Evolutionary conservation across 1,140 invertebrate species (phyloP), one percentile per base, ranked within the genome.

Genomic region (Drosophila suzukii): DNA sequence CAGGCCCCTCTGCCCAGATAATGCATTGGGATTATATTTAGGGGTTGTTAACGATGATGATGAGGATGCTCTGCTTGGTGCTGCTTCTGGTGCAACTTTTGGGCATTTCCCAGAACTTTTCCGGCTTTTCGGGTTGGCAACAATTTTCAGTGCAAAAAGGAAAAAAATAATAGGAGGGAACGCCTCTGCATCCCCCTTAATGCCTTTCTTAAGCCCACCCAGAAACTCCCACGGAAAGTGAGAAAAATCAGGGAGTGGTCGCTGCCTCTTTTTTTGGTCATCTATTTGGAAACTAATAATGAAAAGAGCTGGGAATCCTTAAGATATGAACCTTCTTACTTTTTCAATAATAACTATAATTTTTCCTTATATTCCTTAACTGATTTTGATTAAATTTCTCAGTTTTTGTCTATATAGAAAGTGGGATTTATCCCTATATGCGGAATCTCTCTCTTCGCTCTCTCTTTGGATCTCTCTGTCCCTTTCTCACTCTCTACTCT

Each of bases 321-420:
- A 8, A 6, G 2, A 24, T 12, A 20, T 1, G 3, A 13, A 6
- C 3, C 0, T 24, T 4, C 13, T 32, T 17, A 10, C 30, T 17
- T 34, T 11, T 13, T 11, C 27, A 13, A n/a, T 11, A 24, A 24
- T 24, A 38, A 54, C 8, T 50, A 55, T 65, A 32, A 36, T 34
- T 62, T 59, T 57, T 41, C 24, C 30, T 44, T 30, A 51, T 60
- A 30, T 49, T 44, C 4, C 46, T 15, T 13, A 12, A 51, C 20
- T 46, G 43, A 66, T 36, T 44, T 50, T 73, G 75, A 82, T 77
- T 74, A 62, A 80, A 46, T 79, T 75, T 24, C 51, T n/a, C 47
- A 53, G 71, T 65, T 74, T 83, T 83, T 78, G 76, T 77, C 75
- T 88, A 82, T 51, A 86, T 75, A 5, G 27, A 68, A 59, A 53